These are phyloP conservation scores for Eudemis profundana DNA, from an alignment of 2,888 invertebrate genomes.

Conservation along the genomic window DNA sequence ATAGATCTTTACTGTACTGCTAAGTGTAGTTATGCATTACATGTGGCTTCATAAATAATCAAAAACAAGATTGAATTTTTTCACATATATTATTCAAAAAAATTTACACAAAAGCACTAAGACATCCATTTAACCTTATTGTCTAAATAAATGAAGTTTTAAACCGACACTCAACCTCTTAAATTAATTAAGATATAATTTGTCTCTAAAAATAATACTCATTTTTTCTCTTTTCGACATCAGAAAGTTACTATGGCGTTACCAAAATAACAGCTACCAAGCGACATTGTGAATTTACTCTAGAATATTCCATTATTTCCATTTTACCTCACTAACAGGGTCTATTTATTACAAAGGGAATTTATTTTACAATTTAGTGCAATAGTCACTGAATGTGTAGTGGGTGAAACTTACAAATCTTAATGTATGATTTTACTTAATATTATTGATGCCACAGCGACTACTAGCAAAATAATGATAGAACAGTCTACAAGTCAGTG, in stretches of 20 bases:
- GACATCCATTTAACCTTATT: slow-evolving; percentile 86
- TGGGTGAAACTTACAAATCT: slow-evolving; percentile 72
- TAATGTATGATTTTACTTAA: slow-evolving; percentile 65
- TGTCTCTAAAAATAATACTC: slow-evolving; percentile 85
- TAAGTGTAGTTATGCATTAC: neutral
- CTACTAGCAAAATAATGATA: slow-evolving; percentile 44
- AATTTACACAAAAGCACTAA: slow-evolving; percentile 86
- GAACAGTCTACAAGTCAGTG: slow-evolving; percentile 21
- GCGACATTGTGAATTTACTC: slow-evolving; percentile 70
- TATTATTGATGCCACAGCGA: slow-evolving; percentile 39
- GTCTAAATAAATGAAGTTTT: slow-evolving; percentile 84
- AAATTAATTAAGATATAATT: slow-evolving; percentile 79
- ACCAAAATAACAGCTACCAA: slow-evolving; percentile 77
- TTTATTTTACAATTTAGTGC: slow-evolving; percentile 80
- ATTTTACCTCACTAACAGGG: slow-evolving; percentile 65
- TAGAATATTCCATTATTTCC: slow-evolving; percentile 67
- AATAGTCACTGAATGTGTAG: slow-evolving; percentile 75
- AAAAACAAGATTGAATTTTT: slow-evolving; percentile 65
- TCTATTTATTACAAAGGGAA: slow-evolving; percentile 72
- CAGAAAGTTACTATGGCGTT: slow-evolving; percentile 77
- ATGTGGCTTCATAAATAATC: slow-evolving; percentile 39
- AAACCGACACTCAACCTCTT: slow-evolving; percentile 83
- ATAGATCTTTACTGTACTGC: no score
- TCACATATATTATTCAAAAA: slow-evolving; percentile 86
- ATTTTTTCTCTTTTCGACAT: slow-evolving; percentile 71